These are phyloP conservation scores for Scomber japonicus DNA, from an alignment of 2,113 vertebrate species.

Conservation along the genomic window DNA sequence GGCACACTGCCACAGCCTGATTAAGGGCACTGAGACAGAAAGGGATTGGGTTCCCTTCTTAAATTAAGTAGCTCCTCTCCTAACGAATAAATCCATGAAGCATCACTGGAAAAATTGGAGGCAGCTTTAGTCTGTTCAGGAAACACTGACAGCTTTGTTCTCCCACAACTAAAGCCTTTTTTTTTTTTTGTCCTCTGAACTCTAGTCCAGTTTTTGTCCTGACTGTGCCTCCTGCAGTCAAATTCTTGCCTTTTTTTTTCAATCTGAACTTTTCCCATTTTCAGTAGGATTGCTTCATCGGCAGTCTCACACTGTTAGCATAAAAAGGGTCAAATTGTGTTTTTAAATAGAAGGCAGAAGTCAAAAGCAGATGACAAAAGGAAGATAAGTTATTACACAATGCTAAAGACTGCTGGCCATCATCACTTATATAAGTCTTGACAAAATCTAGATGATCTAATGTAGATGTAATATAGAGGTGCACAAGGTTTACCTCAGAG, in stretches of 20 bases:
- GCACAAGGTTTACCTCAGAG: no score
- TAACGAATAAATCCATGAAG: conserved; percentile 41
- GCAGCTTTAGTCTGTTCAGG: conserved; percentile 29
- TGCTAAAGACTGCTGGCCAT: no score
- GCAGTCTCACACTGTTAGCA: neutral
- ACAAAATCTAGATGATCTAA: no score
- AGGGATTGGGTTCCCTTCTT: conserved; percentile 51
- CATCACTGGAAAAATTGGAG: conserved; percentile 48
- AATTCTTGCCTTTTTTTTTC: neutral
- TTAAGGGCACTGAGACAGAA: conserved; percentile 38
- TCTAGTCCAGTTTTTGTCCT: conserved; percentile 39
- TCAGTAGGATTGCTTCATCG: neutral
- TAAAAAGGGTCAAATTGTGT: neutral
- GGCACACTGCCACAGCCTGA: conserved; percentile 36
- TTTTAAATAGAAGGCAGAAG: neutral
- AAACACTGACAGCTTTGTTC: conserved; percentile 63
- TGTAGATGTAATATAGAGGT: no score
- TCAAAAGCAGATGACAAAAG: neutral
- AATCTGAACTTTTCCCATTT: neutral
- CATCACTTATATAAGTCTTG: no score
- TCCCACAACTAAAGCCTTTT: neutral
- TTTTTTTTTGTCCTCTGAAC: conserved; percentile 23
- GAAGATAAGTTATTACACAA: no score
- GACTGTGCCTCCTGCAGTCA: conserved; percentile 1
- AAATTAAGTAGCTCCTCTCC: conserved; percentile 43